These are phyloP conservation scores for Hyposmocoma kahamanoa DNA, from an alignment of 1,140 invertebrate species.

Conservation along the genomic window DNA sequence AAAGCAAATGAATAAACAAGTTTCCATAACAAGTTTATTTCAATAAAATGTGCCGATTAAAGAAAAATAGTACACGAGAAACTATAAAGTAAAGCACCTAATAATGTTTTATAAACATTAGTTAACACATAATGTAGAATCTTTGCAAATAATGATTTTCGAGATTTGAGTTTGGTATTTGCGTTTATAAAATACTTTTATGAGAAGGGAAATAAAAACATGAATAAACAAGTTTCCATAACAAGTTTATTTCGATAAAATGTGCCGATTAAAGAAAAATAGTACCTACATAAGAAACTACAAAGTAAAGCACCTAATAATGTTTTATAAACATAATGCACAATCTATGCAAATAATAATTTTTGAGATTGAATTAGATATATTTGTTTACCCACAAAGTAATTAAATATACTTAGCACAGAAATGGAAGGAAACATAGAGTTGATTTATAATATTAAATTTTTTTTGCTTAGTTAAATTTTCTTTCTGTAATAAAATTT, in stretches of 20 bases:
- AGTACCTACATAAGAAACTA: slow-evolving; percentile 31
- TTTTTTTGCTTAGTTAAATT: too few relatives aligned
- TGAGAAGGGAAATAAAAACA: neutral
- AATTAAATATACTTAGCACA: too few relatives aligned
- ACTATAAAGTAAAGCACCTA: slow-evolving; percentile 33
- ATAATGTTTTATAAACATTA: slow-evolving; percentile 3
- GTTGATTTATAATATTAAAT: too few relatives aligned
- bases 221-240: slow-evolving; percentile 51
- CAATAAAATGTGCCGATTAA: slow-evolving; percentile 56
- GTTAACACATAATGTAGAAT: too few relatives aligned
- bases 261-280: slow-evolving; percentile 49
- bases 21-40: slow-evolving; percentile 69
- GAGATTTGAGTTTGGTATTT: too few relatives aligned
- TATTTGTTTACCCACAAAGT: too few relatives aligned
- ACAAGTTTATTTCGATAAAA: slow-evolving; percentile 70
- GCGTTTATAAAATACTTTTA: too few relatives aligned
- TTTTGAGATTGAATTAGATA: too few relatives aligned
- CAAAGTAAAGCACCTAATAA: slow-evolving; percentile 34
- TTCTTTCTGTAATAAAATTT: too few relatives aligned
- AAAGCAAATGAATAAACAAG: slow-evolving; percentile 28
- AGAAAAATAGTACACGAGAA: slow-evolving; percentile 44
- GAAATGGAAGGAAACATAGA: too few relatives aligned
- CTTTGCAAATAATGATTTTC: too few relatives aligned
- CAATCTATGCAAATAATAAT: too few relatives aligned
- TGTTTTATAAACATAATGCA: slow-evolving; percentile 2